Base-by-base conservation (phyloP, 2,113 vertebrate species). In the Etheostoma cragini region DNA sequence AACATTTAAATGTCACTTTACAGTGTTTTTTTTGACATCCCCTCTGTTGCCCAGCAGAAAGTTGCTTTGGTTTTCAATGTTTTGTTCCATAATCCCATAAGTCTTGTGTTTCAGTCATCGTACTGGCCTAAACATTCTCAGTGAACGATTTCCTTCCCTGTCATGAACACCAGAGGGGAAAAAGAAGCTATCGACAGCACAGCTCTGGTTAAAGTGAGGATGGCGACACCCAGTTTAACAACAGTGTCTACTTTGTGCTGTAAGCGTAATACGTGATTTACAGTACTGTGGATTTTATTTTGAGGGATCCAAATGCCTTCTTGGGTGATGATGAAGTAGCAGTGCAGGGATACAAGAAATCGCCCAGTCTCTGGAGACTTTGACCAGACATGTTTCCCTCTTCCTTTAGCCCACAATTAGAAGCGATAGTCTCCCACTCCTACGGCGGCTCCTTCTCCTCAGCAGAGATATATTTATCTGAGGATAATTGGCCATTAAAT, bases 401-500 rank as follows among this genome's bases (percentile, higher is more conserved):
- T 91, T 89, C 92, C 89, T 93, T 90, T 93, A 90, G 90, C 87
- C 91, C 74, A 91, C 90, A 94, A 94, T 95, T 94, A 94, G 89
- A 93, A 94, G 88, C 84, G 80, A 92, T 91, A 92, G 92, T 92
- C 91, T 90, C 84, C 80, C 88, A 65, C 73, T 91, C 89, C 87
- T 85, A 73, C 87, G 76, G 85, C 77, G 89, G 76, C 87, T 93
- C 89, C 85, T 90, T 89, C 89, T 91, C 88, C 90, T 90, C 90
- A 70, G 92, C 91, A 91, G 91, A 94, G 91, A 94, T 94, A 94
- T 94, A 94, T 95, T 94, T 95, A 94, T 95, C 89, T 93, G 92
- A 94, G 93, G 93, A 94, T 95, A 94, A 95, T 94, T 95, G 93
- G 91, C 92, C 94, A 92, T 94, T 95, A 94, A 95, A 95, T 93